A percentile compares a stretch with the other conserved stretches of the same genome.
These are phyloP conservation scores for Pan troglodytes DNA, from an alignment of 2,113 vertebrate genomes.

Conservation along the genomic window DNA sequence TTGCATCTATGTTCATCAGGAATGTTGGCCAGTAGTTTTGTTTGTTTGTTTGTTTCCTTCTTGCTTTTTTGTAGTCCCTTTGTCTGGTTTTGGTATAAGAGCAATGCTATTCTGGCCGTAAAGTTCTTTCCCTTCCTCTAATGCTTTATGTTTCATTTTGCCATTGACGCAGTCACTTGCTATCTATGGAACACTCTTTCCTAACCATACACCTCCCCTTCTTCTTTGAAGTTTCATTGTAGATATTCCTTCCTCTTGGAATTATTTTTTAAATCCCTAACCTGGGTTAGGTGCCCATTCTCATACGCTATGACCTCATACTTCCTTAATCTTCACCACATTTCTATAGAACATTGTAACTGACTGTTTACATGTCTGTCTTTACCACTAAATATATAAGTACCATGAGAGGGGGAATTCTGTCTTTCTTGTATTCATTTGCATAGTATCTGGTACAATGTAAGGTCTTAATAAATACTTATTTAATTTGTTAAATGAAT, in stretches of 20 bases:
- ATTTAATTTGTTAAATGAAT: not conserved
- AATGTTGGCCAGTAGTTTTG: not conserved
- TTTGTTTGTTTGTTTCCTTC: not conserved
- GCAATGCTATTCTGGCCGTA: not conserved
- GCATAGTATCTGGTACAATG: not conserved
- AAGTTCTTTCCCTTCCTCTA: not conserved
- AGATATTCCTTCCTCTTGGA: not conserved
- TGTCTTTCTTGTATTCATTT: not conserved
- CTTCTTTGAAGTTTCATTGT: not conserved
- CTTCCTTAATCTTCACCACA: rapidly evolving
- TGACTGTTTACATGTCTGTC: rapidly evolving
- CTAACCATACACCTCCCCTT: not conserved
- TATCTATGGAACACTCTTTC: not conserved
- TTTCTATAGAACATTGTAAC: rapidly evolving
- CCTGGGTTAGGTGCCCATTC: rapidly evolving
- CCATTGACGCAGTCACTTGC: not conserved
- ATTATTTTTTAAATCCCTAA: not conserved
- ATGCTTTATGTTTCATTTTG: not conserved
- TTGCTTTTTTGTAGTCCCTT: not conserved
- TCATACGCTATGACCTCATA: rapidly evolving
- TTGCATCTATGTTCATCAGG: not conserved
- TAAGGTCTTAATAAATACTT: not conserved
- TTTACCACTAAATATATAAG: rapidly evolving
- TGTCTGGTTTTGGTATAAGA: not conserved
- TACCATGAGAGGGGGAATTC: rapidly evolving